These are phyloP conservation scores for Dynastes grantii DNA, from an alignment of 2,888 invertebrate species.

Conservation along the genomic window DNA sequence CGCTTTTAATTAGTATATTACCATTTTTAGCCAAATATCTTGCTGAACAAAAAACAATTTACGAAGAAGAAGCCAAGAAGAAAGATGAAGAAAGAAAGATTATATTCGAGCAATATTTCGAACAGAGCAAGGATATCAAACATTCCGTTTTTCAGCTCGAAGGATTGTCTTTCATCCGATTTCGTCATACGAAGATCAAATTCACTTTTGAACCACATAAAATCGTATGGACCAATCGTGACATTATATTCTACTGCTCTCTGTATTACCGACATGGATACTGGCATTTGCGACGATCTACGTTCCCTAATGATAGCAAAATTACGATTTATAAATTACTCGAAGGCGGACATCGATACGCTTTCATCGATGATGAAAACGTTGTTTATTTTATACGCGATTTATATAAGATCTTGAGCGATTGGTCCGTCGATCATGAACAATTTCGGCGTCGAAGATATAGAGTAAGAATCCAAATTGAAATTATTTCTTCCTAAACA, in stretches of 20 bases:
- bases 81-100: slow-evolving; percentile 29
- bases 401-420: slow-evolving; percentile 55
- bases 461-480: slow-evolving; percentile 52
- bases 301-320: slow-evolving; percentile 57
- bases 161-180: slow-evolving; percentile 57
- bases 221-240: slow-evolving; percentile 55
- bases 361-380: slow-evolving; percentile 53
- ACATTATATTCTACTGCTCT: slow-evolving; percentile 56
- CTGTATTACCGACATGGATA: slow-evolving; percentile 56
- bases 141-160: slow-evolving; percentile 53
- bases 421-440: slow-evolving; percentile 57
- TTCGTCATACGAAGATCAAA: slow-evolving; percentile 58
- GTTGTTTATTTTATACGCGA: slow-evolving; percentile 51
- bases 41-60: background rate
- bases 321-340: slow-evolving; percentile 53
- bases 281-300: slow-evolving; percentile 59
- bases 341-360: slow-evolving; percentile 51
- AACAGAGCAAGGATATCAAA: slow-evolving; percentile 10
- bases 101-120: slow-evolving; percentile 42
- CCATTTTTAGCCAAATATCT: slow-evolving; percentile 3
- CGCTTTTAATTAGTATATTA: background rate
- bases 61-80: slow-evolving; percentile 12
- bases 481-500: slow-evolving; percentile 18
- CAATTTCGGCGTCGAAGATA: slow-evolving; percentile 56
- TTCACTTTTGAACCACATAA: slow-evolving; percentile 58